phyloP scores from a whole-genome alignment of 2,888 invertebrate species.

The Diarsia brunnea region DNA sequence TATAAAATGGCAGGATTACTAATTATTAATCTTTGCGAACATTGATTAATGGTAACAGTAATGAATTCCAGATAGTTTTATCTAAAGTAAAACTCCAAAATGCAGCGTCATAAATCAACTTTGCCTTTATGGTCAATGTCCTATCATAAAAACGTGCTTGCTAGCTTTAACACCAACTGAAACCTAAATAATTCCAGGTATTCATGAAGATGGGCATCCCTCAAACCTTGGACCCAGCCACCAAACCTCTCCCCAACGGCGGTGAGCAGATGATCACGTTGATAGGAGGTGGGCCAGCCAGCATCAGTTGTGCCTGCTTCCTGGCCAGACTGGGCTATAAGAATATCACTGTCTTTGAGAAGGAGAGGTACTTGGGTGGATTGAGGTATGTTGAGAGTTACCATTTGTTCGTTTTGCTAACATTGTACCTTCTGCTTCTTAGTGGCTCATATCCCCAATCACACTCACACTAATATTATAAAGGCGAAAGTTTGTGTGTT shows the following conservation, averaged over 20 bases:
- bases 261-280: slow-evolving; percentile 94
- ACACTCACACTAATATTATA: too few relatives aligned
- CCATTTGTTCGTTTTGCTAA: too few relatives aligned
- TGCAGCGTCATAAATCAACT: background rate
- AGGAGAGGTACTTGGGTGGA: slow-evolving; percentile 96
- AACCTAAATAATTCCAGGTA: slow-evolving; percentile 86
- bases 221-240: slow-evolving; percentile 95
- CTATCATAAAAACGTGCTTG: too few relatives aligned
- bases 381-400: slow-evolving; percentile 92
- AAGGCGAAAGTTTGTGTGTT: too few relatives aligned
- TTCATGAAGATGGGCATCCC: slow-evolving; percentile 98
- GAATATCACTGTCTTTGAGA: slow-evolving; percentile 98
- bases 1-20: background rate
- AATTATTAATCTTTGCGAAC: background rate
- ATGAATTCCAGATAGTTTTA: background rate
- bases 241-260: slow-evolving; percentile 89
- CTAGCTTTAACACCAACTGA: background rate
- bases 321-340: slow-evolving; percentile 98
- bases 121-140: background rate
- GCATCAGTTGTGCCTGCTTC: slow-evolving; percentile 98
- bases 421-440: too few relatives aligned
- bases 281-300: slow-evolving; percentile 98
- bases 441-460: too few relatives aligned
- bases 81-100: background rate
- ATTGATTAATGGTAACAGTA: background rate